phyloP scores from a whole-genome alignment of 2,888 invertebrate genomes.

The Ophion slaviceki region DNA sequence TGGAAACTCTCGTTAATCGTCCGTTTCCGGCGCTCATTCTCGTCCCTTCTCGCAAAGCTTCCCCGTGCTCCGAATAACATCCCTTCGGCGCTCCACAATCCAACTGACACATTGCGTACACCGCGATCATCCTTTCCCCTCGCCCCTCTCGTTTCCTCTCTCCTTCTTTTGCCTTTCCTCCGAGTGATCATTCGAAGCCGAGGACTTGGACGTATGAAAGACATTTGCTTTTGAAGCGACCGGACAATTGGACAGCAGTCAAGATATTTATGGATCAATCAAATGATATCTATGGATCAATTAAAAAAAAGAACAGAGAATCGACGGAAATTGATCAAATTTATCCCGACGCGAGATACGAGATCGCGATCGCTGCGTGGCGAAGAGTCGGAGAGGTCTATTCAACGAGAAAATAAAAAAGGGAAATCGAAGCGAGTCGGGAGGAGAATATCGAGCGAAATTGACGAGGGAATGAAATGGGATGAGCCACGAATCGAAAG shows the following conservation, averaged over 20 bases:
- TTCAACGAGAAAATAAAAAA: slow-evolving; percentile 18
- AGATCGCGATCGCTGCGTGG: neutral
- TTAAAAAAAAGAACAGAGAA: slow-evolving; percentile 14
- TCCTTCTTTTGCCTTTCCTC: neutral
- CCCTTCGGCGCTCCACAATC: neutral
- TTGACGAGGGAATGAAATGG: slow-evolving; percentile 46
- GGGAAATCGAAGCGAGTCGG: slow-evolving; percentile 11
- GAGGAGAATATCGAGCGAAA: slow-evolving; percentile 32
- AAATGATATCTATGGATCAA: slow-evolving; percentile 6
- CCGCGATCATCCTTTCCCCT: neutral
- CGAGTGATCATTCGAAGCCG: slow-evolving; percentile 20
- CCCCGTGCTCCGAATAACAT: slow-evolving; percentile 28
- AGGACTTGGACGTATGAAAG: no score
- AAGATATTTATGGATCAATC: slow-evolving; percentile 9
- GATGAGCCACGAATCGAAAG: slow-evolving; percentile 60
- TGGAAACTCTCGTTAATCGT: slow-evolving; percentile 78
- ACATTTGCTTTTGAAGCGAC: no score
- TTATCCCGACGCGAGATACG: slow-evolving; percentile 42
- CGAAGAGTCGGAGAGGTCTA: slow-evolving; percentile 1
- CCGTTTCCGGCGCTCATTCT: slow-evolving; percentile 70
- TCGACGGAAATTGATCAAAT: slow-evolving; percentile 69
- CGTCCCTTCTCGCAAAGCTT: slow-evolving; percentile 30
- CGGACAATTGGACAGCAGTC: no score
- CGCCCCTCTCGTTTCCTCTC: no score
- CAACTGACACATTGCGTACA: neutral